phyloP scores from a whole-genome alignment of 2,797 vertebrate genomes.

The Hippopotamyrus pictus region DNA sequence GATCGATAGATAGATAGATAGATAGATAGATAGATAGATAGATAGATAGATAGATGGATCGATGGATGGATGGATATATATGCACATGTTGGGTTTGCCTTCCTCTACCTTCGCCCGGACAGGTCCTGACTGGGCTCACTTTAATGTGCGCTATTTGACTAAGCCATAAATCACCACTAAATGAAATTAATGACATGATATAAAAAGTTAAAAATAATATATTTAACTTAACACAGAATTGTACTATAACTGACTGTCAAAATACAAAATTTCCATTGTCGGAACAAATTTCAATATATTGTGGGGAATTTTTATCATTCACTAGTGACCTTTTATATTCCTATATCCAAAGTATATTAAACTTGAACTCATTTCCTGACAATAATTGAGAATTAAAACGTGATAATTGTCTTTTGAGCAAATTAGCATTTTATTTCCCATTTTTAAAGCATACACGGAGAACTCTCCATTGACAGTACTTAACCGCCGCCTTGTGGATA shows the following conservation, averaged over 20 bases:
- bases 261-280: background rate
- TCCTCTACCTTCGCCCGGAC: too few relatives aligned
- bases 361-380: background rate
- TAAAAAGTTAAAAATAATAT: background rate
- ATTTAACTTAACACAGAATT: background rate
- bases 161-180: background rate
- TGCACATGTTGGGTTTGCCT: background rate
- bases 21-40: too few relatives aligned
- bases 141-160: background rate
- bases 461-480: constrained; percentile 6
- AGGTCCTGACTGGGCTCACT: background rate
- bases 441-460: background rate
- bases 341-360: background rate
- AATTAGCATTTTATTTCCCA: background rate
- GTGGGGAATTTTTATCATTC: background rate
- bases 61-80: background rate
- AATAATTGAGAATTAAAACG: background rate
- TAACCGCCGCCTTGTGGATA: constrained; percentile 21
- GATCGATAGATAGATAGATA: background rate
- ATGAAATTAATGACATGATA: background rate
- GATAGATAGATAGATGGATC: background rate
- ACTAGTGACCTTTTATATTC: background rate
- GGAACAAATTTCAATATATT: constrained; percentile 1
- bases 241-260: background rate
- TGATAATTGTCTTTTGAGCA: background rate